Conservation (phyloP, 2,113 vertebrate genomes). For the Montifringilla adamsi region DNA sequence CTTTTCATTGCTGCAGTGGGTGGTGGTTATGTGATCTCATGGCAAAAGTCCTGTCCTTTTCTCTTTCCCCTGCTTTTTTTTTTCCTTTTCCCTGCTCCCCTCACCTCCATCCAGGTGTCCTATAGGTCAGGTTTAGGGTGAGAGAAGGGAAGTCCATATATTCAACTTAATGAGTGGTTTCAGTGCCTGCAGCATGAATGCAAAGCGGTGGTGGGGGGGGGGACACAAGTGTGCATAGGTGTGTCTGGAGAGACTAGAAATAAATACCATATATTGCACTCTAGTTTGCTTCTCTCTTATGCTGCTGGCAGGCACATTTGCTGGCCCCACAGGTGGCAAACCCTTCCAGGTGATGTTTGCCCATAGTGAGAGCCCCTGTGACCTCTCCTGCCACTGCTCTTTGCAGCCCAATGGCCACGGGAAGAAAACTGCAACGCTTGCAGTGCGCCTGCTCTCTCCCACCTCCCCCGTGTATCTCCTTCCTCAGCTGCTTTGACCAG, state of each 20-base stretch:
- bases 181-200: background rate
- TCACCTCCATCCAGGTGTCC: background rate
- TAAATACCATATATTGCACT: background rate
- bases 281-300: background rate
- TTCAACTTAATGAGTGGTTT: background rate
- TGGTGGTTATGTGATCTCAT: fast-evolving
- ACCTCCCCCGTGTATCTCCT: background rate
- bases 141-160: background rate
- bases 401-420: background rate
- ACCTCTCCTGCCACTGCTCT: background rate
- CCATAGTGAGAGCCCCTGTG: background rate
- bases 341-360: background rate
- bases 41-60: background rate
- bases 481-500: constrained; percentile 9
- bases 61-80: background rate
- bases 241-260: background rate
- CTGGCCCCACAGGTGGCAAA: background rate
- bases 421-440: background rate
- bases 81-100: background rate
- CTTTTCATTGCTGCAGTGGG: background rate
- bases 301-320: background rate
- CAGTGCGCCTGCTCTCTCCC: background rate
- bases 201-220: background rate
- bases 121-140: background rate
- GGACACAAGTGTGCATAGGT: background rate